Percentiles rank a stretch among this genome's conserved stretches.
These are phyloP conservation scores for Protaetia brevitarsis DNA, from an alignment of 1,140 invertebrate genomes.

Conservation along the genomic window DNA sequence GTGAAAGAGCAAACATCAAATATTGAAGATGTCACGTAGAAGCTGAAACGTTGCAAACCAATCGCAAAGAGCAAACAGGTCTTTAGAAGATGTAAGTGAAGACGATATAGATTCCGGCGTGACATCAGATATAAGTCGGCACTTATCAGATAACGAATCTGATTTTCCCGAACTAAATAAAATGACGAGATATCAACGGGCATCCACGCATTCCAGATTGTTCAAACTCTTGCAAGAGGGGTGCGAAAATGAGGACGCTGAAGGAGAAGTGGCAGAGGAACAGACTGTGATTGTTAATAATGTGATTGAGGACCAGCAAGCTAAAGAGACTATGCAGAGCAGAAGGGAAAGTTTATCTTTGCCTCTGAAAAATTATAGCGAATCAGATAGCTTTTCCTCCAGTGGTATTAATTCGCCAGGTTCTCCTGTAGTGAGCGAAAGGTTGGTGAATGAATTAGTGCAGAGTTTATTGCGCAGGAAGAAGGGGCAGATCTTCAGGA, in stretches of 20 bases:
- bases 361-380: slow-evolving; percentile 38
- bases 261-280: slow-evolving; percentile 42
- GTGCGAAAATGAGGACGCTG: slow-evolving; percentile 48
- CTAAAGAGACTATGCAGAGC: slow-evolving; percentile 37
- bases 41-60: slow-evolving; percentile 27
- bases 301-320: slow-evolving; percentile 31
- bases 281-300: slow-evolving; percentile 27
- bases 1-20: slow-evolving; percentile 36
- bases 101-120: slow-evolving; percentile 71
- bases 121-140: slow-evolving; percentile 66
- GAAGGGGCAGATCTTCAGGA: slow-evolving; percentile 53
- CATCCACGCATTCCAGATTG: slow-evolving; percentile 68
- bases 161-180: slow-evolving; percentile 58
- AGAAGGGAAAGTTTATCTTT: slow-evolving; percentile 47
- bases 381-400: slow-evolving; percentile 44
- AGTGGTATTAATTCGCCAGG: slow-evolving; percentile 55
- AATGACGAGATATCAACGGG: slow-evolving; percentile 61
- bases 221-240: slow-evolving; percentile 66
- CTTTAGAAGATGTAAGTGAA: slow-evolving; percentile 37
- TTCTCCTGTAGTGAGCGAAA: slow-evolving; percentile 54
- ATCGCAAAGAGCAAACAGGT: slow-evolving; percentile 36
- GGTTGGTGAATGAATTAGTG: slow-evolving; percentile 56
- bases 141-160: slow-evolving; percentile 65
- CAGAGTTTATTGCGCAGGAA: slow-evolving; percentile 55
- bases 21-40: neutral